phyloP scores from a whole-genome alignment of 2,113 vertebrate genomes.

The Oreocharis arfaki region DNA sequence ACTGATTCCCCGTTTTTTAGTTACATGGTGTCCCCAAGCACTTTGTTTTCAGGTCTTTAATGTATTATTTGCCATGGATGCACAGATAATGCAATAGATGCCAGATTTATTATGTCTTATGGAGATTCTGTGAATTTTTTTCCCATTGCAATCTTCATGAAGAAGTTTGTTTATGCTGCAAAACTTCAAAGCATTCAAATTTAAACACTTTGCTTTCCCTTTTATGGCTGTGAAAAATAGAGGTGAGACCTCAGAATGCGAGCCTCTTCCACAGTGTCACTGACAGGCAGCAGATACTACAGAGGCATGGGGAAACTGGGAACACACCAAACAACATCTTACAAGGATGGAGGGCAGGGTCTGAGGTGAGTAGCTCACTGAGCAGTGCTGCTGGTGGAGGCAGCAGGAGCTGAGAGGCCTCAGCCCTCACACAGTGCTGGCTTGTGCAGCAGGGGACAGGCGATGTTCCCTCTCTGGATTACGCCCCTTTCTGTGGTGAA shows the following conservation, averaged over 20 bases:
- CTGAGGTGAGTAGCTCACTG: background rate
- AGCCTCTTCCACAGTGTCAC: background rate
- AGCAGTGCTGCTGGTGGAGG: background rate
- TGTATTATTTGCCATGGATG: background rate
- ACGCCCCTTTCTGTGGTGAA: background rate
- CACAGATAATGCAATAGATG: background rate
- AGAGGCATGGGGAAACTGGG: background rate
- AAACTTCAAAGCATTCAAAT: conserved; percentile 4
- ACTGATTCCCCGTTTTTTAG: background rate
- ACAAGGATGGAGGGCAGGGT: background rate
- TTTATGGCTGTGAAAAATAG: background rate
- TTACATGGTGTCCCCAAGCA: background rate
- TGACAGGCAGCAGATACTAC: background rate
- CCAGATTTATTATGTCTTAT: background rate
- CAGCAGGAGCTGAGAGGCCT: background rate
- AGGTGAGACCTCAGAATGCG: background rate
- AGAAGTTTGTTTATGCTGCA: conserved; percentile 14
- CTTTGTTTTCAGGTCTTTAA: background rate
- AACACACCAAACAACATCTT: background rate
- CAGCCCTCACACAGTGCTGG: background rate
- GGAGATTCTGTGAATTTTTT: background rate
- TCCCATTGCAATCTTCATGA: background rate
- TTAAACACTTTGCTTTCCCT: background rate
- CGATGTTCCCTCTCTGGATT: background rate
- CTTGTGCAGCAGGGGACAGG: fast-evolving